phyloP scores from a whole-genome alignment of 2,888 invertebrate genomes.

The Sthenelais limicola region DNA sequence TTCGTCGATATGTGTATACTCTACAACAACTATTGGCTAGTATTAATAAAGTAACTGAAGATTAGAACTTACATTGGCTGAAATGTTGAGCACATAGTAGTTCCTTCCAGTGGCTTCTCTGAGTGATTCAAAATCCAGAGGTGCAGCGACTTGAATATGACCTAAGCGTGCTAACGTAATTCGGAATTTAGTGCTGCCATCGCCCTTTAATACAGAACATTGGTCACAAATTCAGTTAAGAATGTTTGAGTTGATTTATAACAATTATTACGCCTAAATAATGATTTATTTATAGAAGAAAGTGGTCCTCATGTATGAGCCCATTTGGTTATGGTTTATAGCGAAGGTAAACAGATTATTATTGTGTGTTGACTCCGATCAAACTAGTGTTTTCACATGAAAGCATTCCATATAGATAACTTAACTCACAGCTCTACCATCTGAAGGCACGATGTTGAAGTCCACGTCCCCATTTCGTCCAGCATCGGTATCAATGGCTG shows the following conservation, averaged over 20 bases:
- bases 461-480: constrained; percentile 47
- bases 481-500: constrained; percentile 59
- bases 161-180: constrained; percentile 42
- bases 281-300: not conserved
- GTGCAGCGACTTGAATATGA: constrained; percentile 46
- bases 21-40: too few relatives aligned
- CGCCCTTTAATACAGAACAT: too few relatives aligned
- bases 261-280: too few relatives aligned
- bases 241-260: too few relatives aligned
- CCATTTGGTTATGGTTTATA: not conserved
- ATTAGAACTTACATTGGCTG: constrained; percentile 56
- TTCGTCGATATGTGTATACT: too few relatives aligned
- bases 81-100: constrained; percentile 55
- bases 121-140: constrained; percentile 55
- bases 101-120: constrained; percentile 40
- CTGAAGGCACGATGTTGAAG: constrained; percentile 45
- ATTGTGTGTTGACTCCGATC: too few relatives aligned
- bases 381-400: too few relatives aligned
- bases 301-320: not conserved
- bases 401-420: not conserved
- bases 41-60: too few relatives aligned
- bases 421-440: constrained; percentile 42
- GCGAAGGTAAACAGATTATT: too few relatives aligned
- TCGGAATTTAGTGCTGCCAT: constrained; percentile 53
- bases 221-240: too few relatives aligned